Conservation (phyloP, 2,888 invertebrate species). For the Thysanoteuthis rhombus region DNA sequence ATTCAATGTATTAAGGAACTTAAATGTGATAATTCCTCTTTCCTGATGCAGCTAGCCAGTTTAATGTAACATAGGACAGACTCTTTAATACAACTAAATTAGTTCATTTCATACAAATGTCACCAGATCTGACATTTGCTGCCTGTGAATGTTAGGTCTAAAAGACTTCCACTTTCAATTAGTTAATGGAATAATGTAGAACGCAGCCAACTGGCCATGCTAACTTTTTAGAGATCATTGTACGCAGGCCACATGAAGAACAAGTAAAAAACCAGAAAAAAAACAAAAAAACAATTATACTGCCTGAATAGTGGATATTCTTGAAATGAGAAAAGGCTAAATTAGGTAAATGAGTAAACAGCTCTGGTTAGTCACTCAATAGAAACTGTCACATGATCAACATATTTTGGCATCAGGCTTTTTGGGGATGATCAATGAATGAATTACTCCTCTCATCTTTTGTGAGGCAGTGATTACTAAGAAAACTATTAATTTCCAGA, state of each 20-base stretch:
- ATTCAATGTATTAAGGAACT: neutral
- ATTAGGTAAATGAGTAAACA: no score
- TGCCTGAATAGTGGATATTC: no score
- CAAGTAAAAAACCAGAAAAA: no score
- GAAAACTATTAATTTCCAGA: no score
- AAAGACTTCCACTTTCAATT: slow-evolving; percentile 12
- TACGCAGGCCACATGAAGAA: neutral
- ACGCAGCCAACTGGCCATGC: neutral
- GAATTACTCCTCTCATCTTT: no score
- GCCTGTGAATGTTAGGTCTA: neutral
- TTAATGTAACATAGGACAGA: neutral
- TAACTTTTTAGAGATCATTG: neutral
- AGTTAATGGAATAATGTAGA: neutral
- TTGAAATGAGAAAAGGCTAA: no score
- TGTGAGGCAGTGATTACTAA: no score
- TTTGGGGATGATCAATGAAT: no score
- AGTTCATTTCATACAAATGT: neutral
- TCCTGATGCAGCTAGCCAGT: neutral
- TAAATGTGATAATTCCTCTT: slow-evolving; percentile 20
- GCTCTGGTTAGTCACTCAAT: no score
- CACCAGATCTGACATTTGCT: neutral
- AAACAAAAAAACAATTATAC: neutral
- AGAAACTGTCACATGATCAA: no score
- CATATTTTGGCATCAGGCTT: no score
- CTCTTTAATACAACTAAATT: neutral